phyloP scores from a whole-genome alignment of 2,113 vertebrate species.

The Rhea pennata region DNA sequence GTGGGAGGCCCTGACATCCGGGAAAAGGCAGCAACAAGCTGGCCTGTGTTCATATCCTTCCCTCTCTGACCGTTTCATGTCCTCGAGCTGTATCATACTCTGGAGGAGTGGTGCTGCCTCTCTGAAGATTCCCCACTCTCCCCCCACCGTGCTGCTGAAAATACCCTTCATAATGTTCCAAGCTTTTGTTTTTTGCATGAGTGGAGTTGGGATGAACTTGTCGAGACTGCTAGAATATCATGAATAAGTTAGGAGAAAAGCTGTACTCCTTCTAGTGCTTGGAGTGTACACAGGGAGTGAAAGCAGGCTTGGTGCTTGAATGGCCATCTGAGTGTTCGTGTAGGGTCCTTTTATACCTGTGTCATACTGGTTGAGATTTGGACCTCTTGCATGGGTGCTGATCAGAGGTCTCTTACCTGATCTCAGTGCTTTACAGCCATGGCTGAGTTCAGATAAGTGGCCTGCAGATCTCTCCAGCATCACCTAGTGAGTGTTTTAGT shows the following conservation, averaged over 20 bases:
- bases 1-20: constrained; percentile 35
- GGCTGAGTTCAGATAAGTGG: background rate
- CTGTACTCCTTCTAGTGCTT: background rate
- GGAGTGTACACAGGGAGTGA: background rate
- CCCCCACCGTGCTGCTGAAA: background rate
- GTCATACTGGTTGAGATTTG: background rate
- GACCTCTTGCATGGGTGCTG: background rate
- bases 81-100: background rate
- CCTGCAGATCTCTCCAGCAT: background rate
- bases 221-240: background rate
- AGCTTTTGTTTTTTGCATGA: constrained; percentile 61
- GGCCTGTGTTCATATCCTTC: constrained; percentile 10
- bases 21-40: background rate
- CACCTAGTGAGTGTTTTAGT: background rate
- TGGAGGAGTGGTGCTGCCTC: background rate
- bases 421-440: background rate
- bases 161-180: background rate
- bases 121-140: background rate
- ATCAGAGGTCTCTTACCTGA: background rate
- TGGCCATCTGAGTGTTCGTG: background rate
- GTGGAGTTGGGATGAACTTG: constrained; percentile 44
- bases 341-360: accelerated
- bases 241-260: constrained; percentile 59
- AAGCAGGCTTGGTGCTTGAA: background rate
- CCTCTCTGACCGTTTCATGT: background rate